Conservation (phyloP, 2,113 vertebrate genomes). For the Ascaphus truei region DNA sequence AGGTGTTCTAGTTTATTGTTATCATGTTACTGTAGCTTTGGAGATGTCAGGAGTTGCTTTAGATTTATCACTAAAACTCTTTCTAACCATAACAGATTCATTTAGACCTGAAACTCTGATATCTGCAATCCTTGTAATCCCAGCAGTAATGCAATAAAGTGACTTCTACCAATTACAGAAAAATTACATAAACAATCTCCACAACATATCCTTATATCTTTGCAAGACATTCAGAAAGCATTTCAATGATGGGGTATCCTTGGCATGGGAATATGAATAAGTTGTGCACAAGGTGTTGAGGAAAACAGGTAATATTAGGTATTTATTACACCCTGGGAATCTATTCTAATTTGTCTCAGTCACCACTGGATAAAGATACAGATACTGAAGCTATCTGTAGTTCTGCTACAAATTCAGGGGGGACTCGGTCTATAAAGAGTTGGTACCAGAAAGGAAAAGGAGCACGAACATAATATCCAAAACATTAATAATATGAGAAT, state of each 20-base stretch:
- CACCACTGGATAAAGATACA: no score
- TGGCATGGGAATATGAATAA: no score
- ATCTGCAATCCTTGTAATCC: conserved; percentile 14
- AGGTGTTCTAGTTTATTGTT: neutral
- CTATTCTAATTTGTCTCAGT: no score
- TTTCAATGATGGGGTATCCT: conserved; percentile 5
- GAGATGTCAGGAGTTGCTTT: neutral
- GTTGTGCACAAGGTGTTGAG: no score
- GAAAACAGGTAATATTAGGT: no score
- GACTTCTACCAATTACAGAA: conserved; percentile 23
- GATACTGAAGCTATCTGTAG: no score
- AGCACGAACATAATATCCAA: no score
- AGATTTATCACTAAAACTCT: conserved; percentile 1
- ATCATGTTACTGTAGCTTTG: neutral
- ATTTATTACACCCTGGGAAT: no score
- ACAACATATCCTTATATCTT: conserved; percentile 2
- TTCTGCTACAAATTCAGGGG: no score
- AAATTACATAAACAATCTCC: conserved; percentile 11
- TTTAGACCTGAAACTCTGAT: conserved; percentile 26
- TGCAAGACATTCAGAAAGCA: neutral
- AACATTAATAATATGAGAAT: no score
- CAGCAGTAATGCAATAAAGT: conserved; percentile 24
- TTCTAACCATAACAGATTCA: conserved; percentile 18
- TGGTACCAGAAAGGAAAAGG: no score
- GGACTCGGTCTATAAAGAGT: no score